Percentiles rank a stretch among this genome's conserved stretches.
Evolutionary conservation across 1,140 invertebrate genomes (phyloP).

Genomic region (Steinernema khuongi): DNA sequence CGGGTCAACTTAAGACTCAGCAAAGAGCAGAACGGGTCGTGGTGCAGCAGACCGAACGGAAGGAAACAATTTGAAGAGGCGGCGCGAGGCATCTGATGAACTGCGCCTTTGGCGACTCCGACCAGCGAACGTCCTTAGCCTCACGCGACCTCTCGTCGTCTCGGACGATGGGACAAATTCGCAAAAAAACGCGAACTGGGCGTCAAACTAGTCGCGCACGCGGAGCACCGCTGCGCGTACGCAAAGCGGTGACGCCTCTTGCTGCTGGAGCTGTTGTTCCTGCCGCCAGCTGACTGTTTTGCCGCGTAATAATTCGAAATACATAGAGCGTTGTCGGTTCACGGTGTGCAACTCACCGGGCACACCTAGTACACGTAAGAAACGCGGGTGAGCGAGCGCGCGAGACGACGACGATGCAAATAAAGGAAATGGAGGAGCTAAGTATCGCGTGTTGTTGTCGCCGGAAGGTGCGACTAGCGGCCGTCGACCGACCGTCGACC

Average conservation of each 20-base stretch:
- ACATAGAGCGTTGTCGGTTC: background rate
- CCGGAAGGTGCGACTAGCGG: background rate
- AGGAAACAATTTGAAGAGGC: background rate
- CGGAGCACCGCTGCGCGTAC: background rate
- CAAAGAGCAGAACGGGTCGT: too few species aligned
- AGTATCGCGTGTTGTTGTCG: background rate
- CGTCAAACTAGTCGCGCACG: conserved; percentile 13
- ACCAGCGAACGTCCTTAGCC: background rate
- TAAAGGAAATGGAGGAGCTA: background rate
- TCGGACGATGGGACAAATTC: conserved; percentile 4
- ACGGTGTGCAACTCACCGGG: too few species aligned
- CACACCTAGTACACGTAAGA: background rate
- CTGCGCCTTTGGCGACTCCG: too few species aligned
- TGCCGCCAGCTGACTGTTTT: conserved; percentile 5
- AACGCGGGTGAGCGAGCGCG: background rate
- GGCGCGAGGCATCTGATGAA: background rate
- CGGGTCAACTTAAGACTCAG: too few species aligned
- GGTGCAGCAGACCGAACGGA: too few species aligned
- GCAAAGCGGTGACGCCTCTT: background rate
- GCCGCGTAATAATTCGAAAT: conserved; percentile 8
- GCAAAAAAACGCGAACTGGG: conserved; percentile 9
- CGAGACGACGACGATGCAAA: too few species aligned
- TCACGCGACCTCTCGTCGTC: conserved; percentile 8
- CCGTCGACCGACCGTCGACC: background rate
- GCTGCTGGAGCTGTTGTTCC: background rate